phyloP scores from a whole-genome alignment of 2,113 vertebrate genomes.

The Propithecus coquereli region DNA sequence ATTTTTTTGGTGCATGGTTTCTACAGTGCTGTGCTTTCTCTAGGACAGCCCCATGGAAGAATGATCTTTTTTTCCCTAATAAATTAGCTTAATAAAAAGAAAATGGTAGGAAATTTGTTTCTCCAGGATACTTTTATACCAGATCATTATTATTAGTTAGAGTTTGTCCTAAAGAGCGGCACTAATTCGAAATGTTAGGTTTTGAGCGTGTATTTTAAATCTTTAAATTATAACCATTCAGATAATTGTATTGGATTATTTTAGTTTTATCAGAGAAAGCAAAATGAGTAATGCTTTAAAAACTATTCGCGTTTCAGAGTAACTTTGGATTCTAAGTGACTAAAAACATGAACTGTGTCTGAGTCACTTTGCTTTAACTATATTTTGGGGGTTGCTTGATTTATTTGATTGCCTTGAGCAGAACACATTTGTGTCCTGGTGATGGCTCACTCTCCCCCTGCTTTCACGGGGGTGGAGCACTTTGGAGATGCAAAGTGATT shows the following conservation, averaged over 20 bases:
- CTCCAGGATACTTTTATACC: slow-evolving; percentile 75
- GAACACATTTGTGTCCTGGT: slow-evolving; percentile 60
- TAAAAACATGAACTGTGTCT: slow-evolving; percentile 64
- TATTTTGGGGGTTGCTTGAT: slow-evolving; percentile 59
- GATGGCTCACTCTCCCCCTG: slow-evolving; percentile 24
- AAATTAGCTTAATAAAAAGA: slow-evolving; percentile 74
- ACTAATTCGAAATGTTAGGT: slow-evolving; percentile 74
- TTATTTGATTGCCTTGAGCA: slow-evolving; percentile 68
- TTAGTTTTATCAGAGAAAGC: slow-evolving; percentile 74
- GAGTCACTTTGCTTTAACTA: slow-evolving; percentile 65
- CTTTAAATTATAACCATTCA: slow-evolving; percentile 81
- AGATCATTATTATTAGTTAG: slow-evolving; percentile 80
- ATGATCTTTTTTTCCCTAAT: slow-evolving; percentile 52
- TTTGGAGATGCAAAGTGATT: slow-evolving; percentile 65
- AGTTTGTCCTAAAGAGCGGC: slow-evolving; percentile 74
- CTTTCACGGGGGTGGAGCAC: slow-evolving; percentile 59
- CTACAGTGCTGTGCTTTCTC: slow-evolving; percentile 45
- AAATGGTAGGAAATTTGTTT: slow-evolving; percentile 72
- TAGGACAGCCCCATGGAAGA: slow-evolving; percentile 50
- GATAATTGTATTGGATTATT: slow-evolving; percentile 78
- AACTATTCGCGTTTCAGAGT: slow-evolving; percentile 68
- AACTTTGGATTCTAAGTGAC: slow-evolving; percentile 72
- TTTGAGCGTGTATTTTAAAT: slow-evolving; percentile 77
- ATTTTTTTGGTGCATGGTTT: slow-evolving; percentile 43
- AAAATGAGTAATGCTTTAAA: slow-evolving; percentile 70